Conservation (phyloP, 2,888 invertebrate genomes). For the Rhogogaster chlorosoma region DNA sequence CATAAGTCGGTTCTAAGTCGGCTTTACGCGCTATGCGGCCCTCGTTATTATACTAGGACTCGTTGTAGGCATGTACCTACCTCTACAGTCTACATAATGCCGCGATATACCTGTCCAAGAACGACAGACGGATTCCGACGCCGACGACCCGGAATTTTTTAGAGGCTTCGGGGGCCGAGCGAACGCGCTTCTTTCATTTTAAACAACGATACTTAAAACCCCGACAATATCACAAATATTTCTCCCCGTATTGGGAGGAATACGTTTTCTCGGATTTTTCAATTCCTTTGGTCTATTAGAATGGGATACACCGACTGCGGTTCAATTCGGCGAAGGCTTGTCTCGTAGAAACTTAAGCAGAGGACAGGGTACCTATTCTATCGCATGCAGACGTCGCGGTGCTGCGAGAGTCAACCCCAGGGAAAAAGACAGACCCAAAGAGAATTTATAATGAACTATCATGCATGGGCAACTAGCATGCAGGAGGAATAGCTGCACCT, state of each 20-base stretch:
- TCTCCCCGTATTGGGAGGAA: not conserved
- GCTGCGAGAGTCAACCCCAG: conserved; percentile 2
- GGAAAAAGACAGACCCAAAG: conserved; percentile 37
- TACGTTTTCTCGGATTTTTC: not conserved
- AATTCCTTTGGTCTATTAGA: not conserved
- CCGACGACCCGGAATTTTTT: conserved; percentile 14
- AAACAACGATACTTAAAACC: not conserved
- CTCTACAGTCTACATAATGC: not conserved
- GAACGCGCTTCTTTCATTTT: not conserved
- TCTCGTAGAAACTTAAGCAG: not conserved
- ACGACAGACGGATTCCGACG: conserved; percentile 27
- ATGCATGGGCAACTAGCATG: not conserved
- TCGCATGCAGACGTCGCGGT: conserved; percentile 9
- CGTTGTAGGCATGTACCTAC: not conserved
- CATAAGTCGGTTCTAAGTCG: conserved; percentile 38
- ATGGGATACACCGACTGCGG: not conserved
- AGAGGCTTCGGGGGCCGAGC: not conserved
- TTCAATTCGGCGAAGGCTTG: conserved; percentile 12
- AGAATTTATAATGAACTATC: conserved; percentile 42
- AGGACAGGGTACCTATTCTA: not conserved
- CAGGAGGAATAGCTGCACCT: not conserved
- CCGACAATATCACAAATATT: not conserved
- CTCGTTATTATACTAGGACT: conserved; percentile 12
- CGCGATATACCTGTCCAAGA: conserved; percentile 33
- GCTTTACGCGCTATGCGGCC: conserved; percentile 17